A percentile compares a stretch with the other conserved stretches of the same genome.
phyloP scores from a whole-genome alignment of 1,140 invertebrate genomes.

The Drosophila ficusphila region DNA sequence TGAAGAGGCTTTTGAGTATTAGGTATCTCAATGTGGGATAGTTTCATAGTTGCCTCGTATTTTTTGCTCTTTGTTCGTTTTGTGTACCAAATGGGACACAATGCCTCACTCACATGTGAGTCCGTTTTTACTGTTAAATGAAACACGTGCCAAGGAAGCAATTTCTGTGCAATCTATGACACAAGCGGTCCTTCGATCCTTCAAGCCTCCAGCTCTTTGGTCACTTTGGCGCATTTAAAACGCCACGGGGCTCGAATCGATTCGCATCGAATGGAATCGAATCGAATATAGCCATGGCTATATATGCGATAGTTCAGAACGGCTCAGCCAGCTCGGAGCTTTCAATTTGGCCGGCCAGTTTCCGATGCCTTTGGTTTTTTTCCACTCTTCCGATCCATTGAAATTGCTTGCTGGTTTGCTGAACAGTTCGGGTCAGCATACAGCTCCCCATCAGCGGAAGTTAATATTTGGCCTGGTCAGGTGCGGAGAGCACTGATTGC shows the following conservation, averaged over 20 bases:
- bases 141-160: conserved; percentile 81
- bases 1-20: too few species aligned
- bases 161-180: conserved; percentile 74
- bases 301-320: conserved; percentile 18
- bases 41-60: too few species aligned
- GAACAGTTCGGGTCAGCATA: conserved; percentile 13
- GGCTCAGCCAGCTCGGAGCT: conserved; percentile 26
- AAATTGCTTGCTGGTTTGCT: conserved; percentile 23
- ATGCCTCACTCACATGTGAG: conserved; percentile 51
- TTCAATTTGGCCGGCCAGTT: conserved; percentile 67
- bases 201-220: conserved; percentile 49
- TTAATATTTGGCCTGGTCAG: conserved; percentile 51
- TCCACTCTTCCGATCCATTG: not conserved
- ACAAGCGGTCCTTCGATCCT: conserved; percentile 41
- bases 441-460: conserved; percentile 41
- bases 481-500: conserved; percentile 38
- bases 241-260: conserved; percentile 45
- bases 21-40: not conserved
- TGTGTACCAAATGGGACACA: conserved; percentile 57
- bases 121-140: conserved; percentile 75
- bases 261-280: conserved; percentile 19
- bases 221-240: conserved; percentile 65
- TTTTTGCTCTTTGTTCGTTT: conserved; percentile 4
- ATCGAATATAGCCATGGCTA: conserved; percentile 2
- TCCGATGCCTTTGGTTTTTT: conserved; percentile 49